These are phyloP conservation scores for Lacerta bilineata DNA, from an alignment of 2,797 vertebrate genomes.

Conservation along the genomic window DNA sequence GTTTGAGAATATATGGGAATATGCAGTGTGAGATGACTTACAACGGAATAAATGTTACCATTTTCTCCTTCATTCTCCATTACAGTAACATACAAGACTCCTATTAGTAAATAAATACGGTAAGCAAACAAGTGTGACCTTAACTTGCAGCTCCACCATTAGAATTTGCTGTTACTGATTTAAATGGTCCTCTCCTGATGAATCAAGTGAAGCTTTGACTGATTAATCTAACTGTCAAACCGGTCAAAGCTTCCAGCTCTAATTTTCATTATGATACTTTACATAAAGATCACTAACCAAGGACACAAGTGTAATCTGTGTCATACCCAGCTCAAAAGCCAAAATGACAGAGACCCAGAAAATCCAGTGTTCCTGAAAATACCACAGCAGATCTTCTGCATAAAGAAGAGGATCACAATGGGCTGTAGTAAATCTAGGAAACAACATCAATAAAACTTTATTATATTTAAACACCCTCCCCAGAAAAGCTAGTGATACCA, in stretches of 20 bases:
- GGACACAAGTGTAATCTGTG: background rate
- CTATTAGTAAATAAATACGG: background rate
- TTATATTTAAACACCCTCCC: background rate
- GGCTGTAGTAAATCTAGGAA: background rate
- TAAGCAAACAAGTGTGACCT: background rate
- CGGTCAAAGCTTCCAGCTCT: background rate
- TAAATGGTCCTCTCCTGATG: background rate
- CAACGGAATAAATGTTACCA: background rate
- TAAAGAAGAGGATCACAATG: background rate
- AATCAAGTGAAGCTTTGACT: background rate
- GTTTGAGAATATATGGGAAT: no score
- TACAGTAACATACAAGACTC: background rate
- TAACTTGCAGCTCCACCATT: background rate
- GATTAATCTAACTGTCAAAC: background rate
- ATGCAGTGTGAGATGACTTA: no score
- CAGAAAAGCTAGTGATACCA: background rate
- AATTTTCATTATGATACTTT: background rate
- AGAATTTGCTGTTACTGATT: background rate
- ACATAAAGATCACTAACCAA: background rate
- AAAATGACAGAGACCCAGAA: background rate
- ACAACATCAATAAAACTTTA: background rate
- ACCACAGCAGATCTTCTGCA: background rate
- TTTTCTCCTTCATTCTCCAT: background rate
- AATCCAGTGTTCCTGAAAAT: background rate
- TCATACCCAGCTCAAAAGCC: background rate